A percentile compares a stretch with the other conserved stretches of the same genome.
Conservation (phyloP, 2,113 vertebrate species). For the Girardinichthys multiradiatus region DNA sequence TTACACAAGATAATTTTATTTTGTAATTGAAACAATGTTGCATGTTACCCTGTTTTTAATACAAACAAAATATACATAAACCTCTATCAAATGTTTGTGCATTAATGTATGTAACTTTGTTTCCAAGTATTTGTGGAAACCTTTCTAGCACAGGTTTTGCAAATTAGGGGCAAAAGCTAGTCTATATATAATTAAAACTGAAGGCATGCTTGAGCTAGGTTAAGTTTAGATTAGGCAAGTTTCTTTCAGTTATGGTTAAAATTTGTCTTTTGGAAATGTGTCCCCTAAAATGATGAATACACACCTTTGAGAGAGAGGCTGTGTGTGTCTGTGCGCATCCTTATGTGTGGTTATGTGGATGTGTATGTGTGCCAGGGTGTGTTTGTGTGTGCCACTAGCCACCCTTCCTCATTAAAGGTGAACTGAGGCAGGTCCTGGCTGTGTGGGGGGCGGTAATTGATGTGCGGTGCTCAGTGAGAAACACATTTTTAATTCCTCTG, state of each 20-base stretch:
- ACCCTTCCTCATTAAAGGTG: conserved; percentile 68
- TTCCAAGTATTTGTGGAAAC: background rate
- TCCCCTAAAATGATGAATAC: background rate
- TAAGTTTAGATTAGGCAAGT: background rate
- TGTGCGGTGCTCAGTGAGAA: conserved; percentile 56
- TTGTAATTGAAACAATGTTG: no score
- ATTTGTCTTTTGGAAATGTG: background rate
- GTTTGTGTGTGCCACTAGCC: conserved; percentile 24
- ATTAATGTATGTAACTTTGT: background rate
- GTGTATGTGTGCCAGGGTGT: background rate
- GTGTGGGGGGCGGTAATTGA: conserved; percentile 65
- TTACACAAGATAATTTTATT: no score
- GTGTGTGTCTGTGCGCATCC: background rate
- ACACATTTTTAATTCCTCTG: conserved; percentile 72
- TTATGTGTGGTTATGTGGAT: background rate
- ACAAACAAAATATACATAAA: no score
- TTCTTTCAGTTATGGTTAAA: background rate
- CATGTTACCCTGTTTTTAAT: no score
- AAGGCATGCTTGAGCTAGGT: background rate
- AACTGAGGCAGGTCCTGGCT: conserved; percentile 47
- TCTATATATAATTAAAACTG: background rate
- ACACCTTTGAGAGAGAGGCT: background rate
- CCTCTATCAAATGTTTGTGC: no score
- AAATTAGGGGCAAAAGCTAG: background rate
- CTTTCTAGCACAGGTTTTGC: no score